Conservation (phyloP, 1,140 invertebrate genomes). For the Drosophila takahashii region DNA sequence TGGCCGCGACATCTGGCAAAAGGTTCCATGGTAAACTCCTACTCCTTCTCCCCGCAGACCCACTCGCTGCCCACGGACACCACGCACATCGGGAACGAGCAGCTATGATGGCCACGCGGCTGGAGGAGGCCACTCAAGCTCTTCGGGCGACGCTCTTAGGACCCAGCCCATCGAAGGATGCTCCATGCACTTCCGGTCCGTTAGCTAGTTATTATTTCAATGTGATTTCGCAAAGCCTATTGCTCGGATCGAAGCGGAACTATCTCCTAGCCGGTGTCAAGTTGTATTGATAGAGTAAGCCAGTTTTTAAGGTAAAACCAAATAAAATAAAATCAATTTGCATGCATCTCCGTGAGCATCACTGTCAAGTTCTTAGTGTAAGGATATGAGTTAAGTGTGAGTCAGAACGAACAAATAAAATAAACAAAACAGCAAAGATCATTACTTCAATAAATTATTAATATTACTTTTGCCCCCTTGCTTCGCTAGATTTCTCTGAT, state of each 20-base stretch:
- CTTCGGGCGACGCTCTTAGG: slow-evolving; percentile 64
- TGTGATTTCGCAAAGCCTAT: slow-evolving; percentile 61
- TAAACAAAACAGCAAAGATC: slow-evolving; percentile 12
- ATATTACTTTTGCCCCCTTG: background rate
- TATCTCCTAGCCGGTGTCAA: slow-evolving; percentile 18
- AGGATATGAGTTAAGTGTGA: slow-evolving; percentile 35
- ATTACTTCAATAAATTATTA: slow-evolving; percentile 9
- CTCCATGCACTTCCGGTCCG: slow-evolving; percentile 10
- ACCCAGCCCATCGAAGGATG: slow-evolving; percentile 21
- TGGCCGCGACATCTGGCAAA: background rate
- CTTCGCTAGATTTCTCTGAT: slow-evolving; percentile 4
- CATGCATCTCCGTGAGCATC: slow-evolving; percentile 38
- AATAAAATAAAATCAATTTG: slow-evolving; percentile 13
- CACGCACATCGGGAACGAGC: slow-evolving; percentile 83
- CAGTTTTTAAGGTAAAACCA: slow-evolving; percentile 32
- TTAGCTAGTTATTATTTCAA: slow-evolving; percentile 48
- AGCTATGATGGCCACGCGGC: slow-evolving; percentile 79
- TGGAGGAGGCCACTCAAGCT: slow-evolving; percentile 48
- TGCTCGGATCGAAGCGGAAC: slow-evolving; percentile 36
- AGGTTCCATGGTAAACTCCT: background rate
- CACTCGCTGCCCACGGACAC: slow-evolving; percentile 84
- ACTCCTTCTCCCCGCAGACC: slow-evolving; percentile 49
- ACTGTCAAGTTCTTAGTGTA: slow-evolving; percentile 47
- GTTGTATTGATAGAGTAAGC: slow-evolving; percentile 48
- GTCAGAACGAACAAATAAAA: slow-evolving; percentile 19